Evolutionary conservation across 2,113 vertebrate genomes (phyloP).

Genomic region (Gadus chalcogrammus): DNA sequence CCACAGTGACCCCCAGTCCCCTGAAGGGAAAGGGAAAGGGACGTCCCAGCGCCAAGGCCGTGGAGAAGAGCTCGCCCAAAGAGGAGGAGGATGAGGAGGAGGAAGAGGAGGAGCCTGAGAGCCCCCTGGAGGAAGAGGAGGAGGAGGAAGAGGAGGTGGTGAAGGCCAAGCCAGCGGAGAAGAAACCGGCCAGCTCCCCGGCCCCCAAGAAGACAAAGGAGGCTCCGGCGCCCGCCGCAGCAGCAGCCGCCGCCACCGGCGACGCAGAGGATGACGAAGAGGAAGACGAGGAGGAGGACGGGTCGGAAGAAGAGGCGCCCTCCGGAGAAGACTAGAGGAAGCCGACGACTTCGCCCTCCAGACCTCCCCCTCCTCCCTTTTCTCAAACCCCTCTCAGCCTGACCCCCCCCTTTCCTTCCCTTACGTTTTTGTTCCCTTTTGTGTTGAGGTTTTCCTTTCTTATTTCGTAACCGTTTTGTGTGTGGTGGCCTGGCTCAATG

Average conservation of each 20-base stretch:
- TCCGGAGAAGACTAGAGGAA: conserved; percentile 94
- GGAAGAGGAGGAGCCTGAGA: conserved; percentile 80
- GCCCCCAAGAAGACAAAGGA: conserved; percentile 84
- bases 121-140: conserved; percentile 74
- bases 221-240: conserved; percentile 16
- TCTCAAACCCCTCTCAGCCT: conserved; percentile 40
- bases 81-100: conserved; percentile 83
- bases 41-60: conserved; percentile 88
- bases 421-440: conserved; percentile 34
- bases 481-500: conserved; percentile 71
- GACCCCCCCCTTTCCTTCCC: conserved; percentile 19
- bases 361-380: conserved; percentile 36
- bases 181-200: conserved; percentile 83
- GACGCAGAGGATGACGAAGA: conserved; percentile 81
- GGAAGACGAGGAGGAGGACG: conserved; percentile 83
- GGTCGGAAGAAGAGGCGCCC: conserved; percentile 92
- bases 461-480: conserved; percentile 30
- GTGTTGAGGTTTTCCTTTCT: conserved; percentile 43
- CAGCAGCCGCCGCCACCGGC: conserved; percentile 13
- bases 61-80: conserved; percentile 94
- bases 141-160: conserved; percentile 83
- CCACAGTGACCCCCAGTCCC: conserved; percentile 91
- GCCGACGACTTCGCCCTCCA: conserved; percentile 4
- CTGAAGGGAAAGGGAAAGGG: conserved; percentile 98
- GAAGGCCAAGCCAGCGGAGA: conserved; percentile 74